These are phyloP conservation scores for Planiliza haematocheilus DNA, from an alignment of 2,113 vertebrate species.

Conservation along the genomic window DNA sequence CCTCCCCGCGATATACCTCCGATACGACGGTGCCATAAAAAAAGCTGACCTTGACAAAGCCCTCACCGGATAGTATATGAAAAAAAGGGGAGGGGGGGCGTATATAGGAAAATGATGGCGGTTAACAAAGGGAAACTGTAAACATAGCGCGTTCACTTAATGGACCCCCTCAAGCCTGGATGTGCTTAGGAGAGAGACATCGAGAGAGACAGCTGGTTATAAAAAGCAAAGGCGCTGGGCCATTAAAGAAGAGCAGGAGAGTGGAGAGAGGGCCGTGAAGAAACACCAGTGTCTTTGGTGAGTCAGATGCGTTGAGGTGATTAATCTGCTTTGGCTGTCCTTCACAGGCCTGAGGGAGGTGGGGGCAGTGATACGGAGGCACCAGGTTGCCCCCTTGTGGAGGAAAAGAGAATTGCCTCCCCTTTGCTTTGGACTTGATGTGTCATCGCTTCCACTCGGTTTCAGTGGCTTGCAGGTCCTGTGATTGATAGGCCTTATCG, in stretches of 20 bases:
- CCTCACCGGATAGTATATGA: conserved; percentile 58
- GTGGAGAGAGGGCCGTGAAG: conserved; percentile 56
- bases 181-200: conserved; percentile 48
- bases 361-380: background rate
- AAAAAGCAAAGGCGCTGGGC: conserved; percentile 58
- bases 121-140: conserved; percentile 67
- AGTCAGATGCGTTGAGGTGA: conserved; percentile 76
- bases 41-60: conserved; percentile 71
- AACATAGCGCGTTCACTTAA: conserved; percentile 65
- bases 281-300: conserved; percentile 71
- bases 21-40: conserved; percentile 53
- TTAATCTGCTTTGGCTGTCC: conserved; percentile 73
- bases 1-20: conserved; percentile 45
- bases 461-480: conserved; percentile 1
- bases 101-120: conserved; percentile 44
- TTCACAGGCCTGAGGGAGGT: conserved; percentile 56
- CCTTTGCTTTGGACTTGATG: background rate
- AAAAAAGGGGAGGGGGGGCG: conserved; percentile 6
- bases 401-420: background rate
- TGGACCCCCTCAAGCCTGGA: conserved; percentile 56
- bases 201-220: conserved; percentile 58
- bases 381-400: conserved; percentile 63
- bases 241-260: conserved; percentile 58
- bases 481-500: conserved; percentile 18
- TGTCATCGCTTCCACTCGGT: conserved; percentile 17